Percentiles rank a stretch among this genome's conserved stretches.
phyloP scores from a whole-genome alignment of 2,888 invertebrate species.

The Anagyrus pseudococci region DNA sequence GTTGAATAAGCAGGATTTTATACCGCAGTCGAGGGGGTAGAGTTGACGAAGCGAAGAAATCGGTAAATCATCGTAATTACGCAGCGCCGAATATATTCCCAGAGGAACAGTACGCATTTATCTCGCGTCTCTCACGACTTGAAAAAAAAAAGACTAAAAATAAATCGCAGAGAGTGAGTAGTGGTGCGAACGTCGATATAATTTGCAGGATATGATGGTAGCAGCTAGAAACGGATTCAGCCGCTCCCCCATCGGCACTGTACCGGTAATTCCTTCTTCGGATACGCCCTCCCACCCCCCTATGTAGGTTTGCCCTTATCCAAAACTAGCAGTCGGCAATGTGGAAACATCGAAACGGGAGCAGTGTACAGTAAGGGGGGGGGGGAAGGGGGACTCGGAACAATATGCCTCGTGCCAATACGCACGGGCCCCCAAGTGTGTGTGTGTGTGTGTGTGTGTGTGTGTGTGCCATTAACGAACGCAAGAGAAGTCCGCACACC shows the following conservation, averaged over 20 bases:
- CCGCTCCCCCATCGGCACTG: neutral
- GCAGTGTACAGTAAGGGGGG: neutral
- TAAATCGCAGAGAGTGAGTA: too few relatives aligned
- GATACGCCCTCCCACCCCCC: neutral
- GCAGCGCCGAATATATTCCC: neutral
- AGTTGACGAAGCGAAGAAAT: neutral
- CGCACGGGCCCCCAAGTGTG: neutral
- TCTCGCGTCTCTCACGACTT: neutral
- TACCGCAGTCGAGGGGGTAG: too few relatives aligned
- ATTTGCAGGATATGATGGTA: slow-evolving; percentile 12
- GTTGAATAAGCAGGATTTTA: too few relatives aligned
- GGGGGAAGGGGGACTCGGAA: slow-evolving; percentile 34
- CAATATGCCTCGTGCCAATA: slow-evolving; percentile 60
- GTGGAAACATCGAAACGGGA: slow-evolving; percentile 13
- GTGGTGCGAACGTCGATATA: slow-evolving; percentile 5
- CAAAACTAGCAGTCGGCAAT: slow-evolving; percentile 1
- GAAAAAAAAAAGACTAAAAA: too few relatives aligned
- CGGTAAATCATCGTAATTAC: slow-evolving; percentile 13
- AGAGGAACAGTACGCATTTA: neutral
- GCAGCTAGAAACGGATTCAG: neutral
- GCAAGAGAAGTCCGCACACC: slow-evolving; percentile 28
- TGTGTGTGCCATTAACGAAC: slow-evolving; percentile 25
- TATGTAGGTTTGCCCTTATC: too few relatives aligned
- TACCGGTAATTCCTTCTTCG: slow-evolving; percentile 5
- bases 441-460: too few relatives aligned